Evolutionary conservation across 1,140 invertebrate species (phyloP).

Genomic region (Diorhabda elongata): DNA sequence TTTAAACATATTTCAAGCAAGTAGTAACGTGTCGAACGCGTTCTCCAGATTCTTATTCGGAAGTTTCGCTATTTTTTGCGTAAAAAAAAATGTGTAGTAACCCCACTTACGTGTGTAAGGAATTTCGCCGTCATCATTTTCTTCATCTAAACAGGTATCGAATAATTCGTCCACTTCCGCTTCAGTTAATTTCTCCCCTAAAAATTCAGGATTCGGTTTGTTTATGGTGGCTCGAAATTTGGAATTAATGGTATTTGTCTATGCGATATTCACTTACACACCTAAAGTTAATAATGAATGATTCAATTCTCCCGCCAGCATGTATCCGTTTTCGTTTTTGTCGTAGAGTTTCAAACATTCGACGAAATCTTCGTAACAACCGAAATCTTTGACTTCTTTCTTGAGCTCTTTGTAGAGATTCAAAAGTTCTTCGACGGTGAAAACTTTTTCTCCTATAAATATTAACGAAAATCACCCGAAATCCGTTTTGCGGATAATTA

Average conservation of each 20-base stretch:
- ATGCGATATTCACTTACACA: constrained; percentile 40
- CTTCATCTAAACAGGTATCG: constrained; percentile 82
- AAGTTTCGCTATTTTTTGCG: neutral
- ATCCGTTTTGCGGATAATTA: too few species aligned
- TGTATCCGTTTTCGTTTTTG: constrained; percentile 70
- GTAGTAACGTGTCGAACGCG: too few species aligned
- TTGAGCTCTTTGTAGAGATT: constrained; percentile 64
- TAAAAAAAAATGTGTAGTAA: constrained; percentile 1
- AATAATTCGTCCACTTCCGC: constrained; percentile 76
- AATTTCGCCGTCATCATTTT: constrained; percentile 93
- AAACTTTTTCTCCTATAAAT: constrained; percentile 56
- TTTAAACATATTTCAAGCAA: too few species aligned
- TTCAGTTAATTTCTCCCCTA: constrained; percentile 83
- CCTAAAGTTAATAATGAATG: constrained; percentile 68
- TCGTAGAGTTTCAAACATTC: constrained; percentile 76
- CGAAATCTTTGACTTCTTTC: constrained; percentile 64
- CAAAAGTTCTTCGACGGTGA: constrained; percentile 70
- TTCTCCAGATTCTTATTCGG: too few species aligned
- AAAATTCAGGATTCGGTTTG: constrained; percentile 17
- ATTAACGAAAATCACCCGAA: neutral
- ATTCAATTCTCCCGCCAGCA: constrained; percentile 66
- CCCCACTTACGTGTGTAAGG: constrained; percentile 82
- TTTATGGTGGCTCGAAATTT: neutral
- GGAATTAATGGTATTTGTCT: neutral
- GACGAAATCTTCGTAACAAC: constrained; percentile 72